Evolutionary conservation across 2,797 vertebrate species (phyloP).

Genomic region (Enteromius radiatus): DNA sequence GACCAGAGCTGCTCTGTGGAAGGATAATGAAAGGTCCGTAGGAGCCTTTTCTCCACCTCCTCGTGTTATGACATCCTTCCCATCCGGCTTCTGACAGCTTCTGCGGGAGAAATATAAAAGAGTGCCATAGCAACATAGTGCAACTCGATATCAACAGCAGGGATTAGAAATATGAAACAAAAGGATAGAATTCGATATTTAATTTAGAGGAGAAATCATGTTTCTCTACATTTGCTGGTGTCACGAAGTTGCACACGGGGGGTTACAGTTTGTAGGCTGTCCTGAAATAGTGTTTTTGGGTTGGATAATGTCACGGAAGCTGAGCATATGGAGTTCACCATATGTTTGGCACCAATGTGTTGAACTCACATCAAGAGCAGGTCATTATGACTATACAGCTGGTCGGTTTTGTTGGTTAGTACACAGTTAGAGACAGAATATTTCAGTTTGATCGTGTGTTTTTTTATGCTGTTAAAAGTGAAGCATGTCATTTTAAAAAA

Average conservation of each 20-base stretch:
- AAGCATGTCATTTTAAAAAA: background rate
- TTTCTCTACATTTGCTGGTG: background rate
- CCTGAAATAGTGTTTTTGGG: conserved; percentile 18
- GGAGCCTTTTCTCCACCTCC: conserved; percentile 18
- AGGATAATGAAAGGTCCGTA: conserved; percentile 44
- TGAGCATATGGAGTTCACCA: conserved; percentile 51
- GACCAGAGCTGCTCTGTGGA: conserved; percentile 15
- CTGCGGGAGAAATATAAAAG: conserved; percentile 1
- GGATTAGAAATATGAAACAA: background rate
- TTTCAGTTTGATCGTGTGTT: background rate
- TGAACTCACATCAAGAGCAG: conserved; percentile 27
- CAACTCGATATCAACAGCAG: background rate
- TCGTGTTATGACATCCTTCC: background rate
- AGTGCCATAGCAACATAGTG: conserved; percentile 1
- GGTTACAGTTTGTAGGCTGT: background rate
- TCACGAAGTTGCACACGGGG: background rate
- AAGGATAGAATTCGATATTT: background rate
- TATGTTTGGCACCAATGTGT: conserved; percentile 51
- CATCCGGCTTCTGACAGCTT: conserved; percentile 2
- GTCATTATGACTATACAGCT: conserved; percentile 10
- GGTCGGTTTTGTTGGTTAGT: conserved; percentile 4
- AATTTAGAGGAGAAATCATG: background rate
- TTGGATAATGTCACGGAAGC: conserved; percentile 12
- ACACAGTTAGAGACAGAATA: background rate
- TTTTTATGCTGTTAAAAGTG: background rate